phyloP scores from a whole-genome alignment of 2,797 vertebrate species.

The Microchirus variegatus region DNA sequence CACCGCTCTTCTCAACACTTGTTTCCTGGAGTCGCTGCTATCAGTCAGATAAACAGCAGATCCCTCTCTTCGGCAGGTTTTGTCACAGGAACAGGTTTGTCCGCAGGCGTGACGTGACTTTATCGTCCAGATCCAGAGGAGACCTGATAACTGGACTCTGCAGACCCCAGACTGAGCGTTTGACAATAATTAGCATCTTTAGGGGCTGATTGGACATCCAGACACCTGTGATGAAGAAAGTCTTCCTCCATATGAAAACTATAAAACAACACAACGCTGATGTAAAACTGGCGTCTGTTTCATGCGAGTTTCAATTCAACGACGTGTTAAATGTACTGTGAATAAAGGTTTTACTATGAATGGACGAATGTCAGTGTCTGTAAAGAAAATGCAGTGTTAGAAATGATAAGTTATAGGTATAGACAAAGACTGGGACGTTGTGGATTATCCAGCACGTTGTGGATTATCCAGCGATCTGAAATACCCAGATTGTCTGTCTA shows the following conservation, averaged over 20 bases:
- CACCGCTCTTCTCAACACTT: slow-evolving; percentile 60
- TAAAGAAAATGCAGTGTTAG: too few relatives aligned
- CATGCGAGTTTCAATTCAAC: too few relatives aligned
- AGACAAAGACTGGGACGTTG: too few relatives aligned
- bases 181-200: slow-evolving; percentile 40
- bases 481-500: too few relatives aligned
- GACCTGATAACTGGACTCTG: slow-evolving; percentile 51
- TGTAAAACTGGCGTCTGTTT: too few relatives aligned
- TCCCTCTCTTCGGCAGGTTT: slow-evolving; percentile 49
- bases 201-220: slow-evolving; percentile 9
- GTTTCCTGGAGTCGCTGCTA: slow-evolving; percentile 71
- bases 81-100: slow-evolving; percentile 60
- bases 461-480: too few relatives aligned
- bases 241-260: slow-evolving; percentile 63
- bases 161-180: slow-evolving; percentile 25
- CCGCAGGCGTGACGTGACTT: slow-evolving; percentile 51
- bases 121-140: slow-evolving; percentile 34
- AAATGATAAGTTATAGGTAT: too few relatives aligned
- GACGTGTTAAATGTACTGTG: too few relatives aligned
- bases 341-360: too few relatives aligned
- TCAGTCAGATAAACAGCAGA: slow-evolving; percentile 70
- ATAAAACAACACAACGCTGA: background rate
- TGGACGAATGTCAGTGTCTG: too few relatives aligned
- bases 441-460: too few relatives aligned
- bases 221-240: slow-evolving; percentile 21